Percentiles rank a stretch among this genome's conserved stretches.
phyloP scores from a whole-genome alignment of 2,888 invertebrate species.

The Eledone cirrhosa region DNA sequence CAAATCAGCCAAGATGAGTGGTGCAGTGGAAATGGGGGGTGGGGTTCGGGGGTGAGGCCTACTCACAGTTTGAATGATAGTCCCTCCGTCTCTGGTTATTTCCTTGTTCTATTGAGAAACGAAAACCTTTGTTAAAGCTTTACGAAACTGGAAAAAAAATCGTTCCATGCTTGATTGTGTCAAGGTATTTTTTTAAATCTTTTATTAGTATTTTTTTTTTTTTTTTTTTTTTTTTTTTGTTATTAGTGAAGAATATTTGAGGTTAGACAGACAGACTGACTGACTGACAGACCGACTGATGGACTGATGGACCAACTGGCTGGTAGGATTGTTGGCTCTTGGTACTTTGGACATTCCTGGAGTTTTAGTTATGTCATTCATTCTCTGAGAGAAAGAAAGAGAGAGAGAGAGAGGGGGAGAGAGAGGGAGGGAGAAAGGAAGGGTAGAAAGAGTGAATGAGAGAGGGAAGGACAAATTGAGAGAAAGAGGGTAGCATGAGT shows the following conservation, averaged over 20 bases:
- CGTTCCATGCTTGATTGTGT: too few relatives aligned
- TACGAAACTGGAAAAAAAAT: too few relatives aligned
- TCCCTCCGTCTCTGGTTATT: constrained; percentile 11
- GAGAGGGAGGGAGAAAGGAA: background rate
- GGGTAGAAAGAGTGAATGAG: background rate
- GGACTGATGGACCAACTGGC: too few relatives aligned
- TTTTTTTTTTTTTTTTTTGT: too few relatives aligned
- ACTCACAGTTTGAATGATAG: constrained; percentile 25
- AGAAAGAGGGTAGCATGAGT: background rate
- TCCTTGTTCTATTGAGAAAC: constrained; percentile 27
- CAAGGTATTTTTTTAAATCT: too few relatives aligned
- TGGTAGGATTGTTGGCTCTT: too few relatives aligned
- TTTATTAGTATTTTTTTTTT: too few relatives aligned
- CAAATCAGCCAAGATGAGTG: constrained; percentile 28
- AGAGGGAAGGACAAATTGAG: background rate
- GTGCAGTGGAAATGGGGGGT: constrained; percentile 27
- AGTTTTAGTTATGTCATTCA: background rate
- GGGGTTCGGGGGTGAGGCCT: too few relatives aligned
- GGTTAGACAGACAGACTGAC: too few relatives aligned
- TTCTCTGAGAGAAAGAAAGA: background rate
- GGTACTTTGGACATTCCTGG: too few relatives aligned
- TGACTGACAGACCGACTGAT: too few relatives aligned
- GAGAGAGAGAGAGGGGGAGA: background rate
- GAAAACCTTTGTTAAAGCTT: constrained; percentile 24
- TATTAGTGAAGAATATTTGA: too few relatives aligned